phyloP scores from a whole-genome alignment of 2,888 invertebrate species.

The Melieria picta region DNA sequence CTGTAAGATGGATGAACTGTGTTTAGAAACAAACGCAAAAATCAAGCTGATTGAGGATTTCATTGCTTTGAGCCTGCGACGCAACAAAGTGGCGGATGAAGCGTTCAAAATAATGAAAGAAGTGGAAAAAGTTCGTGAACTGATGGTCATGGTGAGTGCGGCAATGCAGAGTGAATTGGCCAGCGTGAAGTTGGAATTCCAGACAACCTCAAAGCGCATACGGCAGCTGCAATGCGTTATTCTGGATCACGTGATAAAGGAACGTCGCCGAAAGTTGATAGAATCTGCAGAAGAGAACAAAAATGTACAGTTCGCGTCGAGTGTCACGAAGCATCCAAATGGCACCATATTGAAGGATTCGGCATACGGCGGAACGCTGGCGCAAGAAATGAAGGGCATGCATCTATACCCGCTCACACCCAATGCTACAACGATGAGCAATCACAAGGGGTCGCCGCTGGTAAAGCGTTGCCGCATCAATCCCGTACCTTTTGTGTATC shows the following conservation, averaged over 20 bases:
- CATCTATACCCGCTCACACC: slow-evolving; percentile 36
- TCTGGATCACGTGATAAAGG: slow-evolving; percentile 37
- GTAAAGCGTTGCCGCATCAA: slow-evolving; percentile 42
- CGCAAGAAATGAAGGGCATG: too few species aligned
- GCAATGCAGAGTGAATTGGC: slow-evolving; percentile 43
- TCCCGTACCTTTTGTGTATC: slow-evolving; percentile 50
- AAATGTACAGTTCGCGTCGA: too few species aligned
- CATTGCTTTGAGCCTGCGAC: slow-evolving; percentile 46
- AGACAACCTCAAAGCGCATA: slow-evolving; percentile 45
- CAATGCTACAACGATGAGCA: slow-evolving; percentile 46
- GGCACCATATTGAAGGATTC: too few species aligned
- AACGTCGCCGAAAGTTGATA: slow-evolving; percentile 37
- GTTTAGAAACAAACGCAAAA: slow-evolving; percentile 33
- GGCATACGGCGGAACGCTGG: too few species aligned
- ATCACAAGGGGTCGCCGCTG: slow-evolving; percentile 52
- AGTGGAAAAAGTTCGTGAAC: slow-evolving; percentile 38
- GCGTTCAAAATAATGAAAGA: slow-evolving; percentile 36
- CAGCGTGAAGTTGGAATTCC: slow-evolving; percentile 40
- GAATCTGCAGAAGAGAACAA: slow-evolving; percentile 4
- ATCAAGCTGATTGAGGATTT: slow-evolving; percentile 47
- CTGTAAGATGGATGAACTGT: slow-evolving; percentile 34
- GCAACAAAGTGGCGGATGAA: slow-evolving; percentile 43
- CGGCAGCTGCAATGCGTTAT: slow-evolving; percentile 46
- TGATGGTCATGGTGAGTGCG: slow-evolving; percentile 42
- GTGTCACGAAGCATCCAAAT: too few species aligned